A percentile compares a stretch with the other conserved stretches of the same genome.
Conservation (phyloP, 2,113 vertebrate genomes). For the Erythrolamprus reginae region DNA sequence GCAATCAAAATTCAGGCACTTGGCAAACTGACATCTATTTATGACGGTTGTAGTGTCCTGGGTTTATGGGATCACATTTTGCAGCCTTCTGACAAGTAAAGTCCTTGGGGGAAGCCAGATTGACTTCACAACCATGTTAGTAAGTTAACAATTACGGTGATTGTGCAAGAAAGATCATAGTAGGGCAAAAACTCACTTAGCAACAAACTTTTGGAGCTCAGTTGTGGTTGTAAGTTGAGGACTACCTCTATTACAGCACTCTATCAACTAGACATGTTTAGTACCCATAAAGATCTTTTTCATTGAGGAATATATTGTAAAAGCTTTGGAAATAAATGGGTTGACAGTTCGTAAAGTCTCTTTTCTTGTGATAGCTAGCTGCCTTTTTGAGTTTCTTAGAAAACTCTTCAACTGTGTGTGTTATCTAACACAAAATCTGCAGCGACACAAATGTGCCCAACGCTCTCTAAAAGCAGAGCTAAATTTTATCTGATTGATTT, state of each 20-base stretch:
- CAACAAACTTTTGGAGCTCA: too few relatives aligned
- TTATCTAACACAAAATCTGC: slow-evolving; percentile 8
- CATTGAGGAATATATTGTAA: not conserved
- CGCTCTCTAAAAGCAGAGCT: not conserved
- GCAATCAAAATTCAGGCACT: too few relatives aligned
- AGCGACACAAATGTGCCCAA: slow-evolving; percentile 2
- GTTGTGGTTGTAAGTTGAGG: too few relatives aligned
- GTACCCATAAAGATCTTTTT: not conserved
- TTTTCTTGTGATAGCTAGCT: slow-evolving; percentile 13
- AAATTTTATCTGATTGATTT: not conserved
- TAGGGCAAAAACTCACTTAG: too few relatives aligned
- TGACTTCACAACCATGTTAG: too few relatives aligned
- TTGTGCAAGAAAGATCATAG: too few relatives aligned
- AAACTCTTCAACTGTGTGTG: not conserved
- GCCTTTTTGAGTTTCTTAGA: slow-evolving; percentile 7
- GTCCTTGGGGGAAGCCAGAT: too few relatives aligned
- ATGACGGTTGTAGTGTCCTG: too few relatives aligned
- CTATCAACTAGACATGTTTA: not conserved
- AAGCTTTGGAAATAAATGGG: not conserved
- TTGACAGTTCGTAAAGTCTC: not conserved
- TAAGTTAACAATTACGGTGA: too few relatives aligned
- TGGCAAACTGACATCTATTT: too few relatives aligned
- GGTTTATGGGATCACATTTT: too few relatives aligned
- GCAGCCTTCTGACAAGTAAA: too few relatives aligned
- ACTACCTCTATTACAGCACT: not conserved